phyloP scores from a whole-genome alignment of 1,140 invertebrate genomes.

The Drosophila arawakana region DNA sequence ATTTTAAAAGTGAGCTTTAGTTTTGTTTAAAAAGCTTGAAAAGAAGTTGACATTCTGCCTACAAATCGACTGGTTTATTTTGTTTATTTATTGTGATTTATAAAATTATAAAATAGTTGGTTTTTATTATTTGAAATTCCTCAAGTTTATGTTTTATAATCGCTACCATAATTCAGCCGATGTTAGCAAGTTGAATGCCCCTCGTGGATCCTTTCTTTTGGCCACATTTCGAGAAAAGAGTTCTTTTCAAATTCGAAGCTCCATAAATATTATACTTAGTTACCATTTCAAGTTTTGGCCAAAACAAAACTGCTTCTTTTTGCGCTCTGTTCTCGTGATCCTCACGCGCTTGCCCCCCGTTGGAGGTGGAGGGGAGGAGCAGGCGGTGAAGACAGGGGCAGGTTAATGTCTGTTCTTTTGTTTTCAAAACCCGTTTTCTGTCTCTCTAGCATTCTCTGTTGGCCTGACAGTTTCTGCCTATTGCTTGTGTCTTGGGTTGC shows the following conservation, averaged over 20 bases:
- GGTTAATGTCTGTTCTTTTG: constrained; percentile 79
- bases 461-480: constrained; percentile 19
- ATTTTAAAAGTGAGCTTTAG: too few relatives aligned
- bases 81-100: too few relatives aligned
- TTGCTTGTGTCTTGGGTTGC: not conserved
- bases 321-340: constrained; percentile 57
- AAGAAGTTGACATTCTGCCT: too few relatives aligned
- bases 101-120: too few relatives aligned
- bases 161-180: too few relatives aligned
- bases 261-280: constrained; percentile 47
- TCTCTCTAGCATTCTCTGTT: constrained; percentile 11
- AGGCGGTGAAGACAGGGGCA: constrained; percentile 10
- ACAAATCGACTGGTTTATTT: too few relatives aligned
- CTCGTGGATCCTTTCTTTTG: constrained; percentile 13
- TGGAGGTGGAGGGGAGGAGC: not conserved
- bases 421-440: constrained; percentile 74
- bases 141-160: too few relatives aligned
- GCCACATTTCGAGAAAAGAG: too few relatives aligned
- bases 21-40: too few relatives aligned
- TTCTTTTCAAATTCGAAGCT: constrained; percentile 30
- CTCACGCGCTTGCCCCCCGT: constrained; percentile 50
- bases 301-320: constrained; percentile 42
- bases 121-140: too few relatives aligned
- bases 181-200: not conserved
- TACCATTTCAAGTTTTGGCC: constrained; percentile 60